Conservation (phyloP, 2,113 vertebrate genomes). For the Engystomops pustulosus region DNA sequence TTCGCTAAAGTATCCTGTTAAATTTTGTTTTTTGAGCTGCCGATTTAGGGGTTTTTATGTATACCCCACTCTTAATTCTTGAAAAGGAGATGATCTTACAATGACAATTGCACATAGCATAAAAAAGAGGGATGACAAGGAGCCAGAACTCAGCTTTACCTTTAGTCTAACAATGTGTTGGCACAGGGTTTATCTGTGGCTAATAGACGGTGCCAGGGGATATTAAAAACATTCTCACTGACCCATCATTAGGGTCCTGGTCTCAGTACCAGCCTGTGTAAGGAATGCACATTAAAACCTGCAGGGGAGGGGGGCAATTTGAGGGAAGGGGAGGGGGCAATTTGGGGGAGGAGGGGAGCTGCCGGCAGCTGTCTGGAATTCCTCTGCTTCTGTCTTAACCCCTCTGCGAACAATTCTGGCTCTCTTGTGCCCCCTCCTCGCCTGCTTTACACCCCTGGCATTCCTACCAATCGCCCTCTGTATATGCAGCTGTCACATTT, state of each 20-base stretch:
- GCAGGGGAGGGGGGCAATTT: conserved; percentile 12
- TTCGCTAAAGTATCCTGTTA: too few relatives aligned
- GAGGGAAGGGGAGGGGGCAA: neutral
- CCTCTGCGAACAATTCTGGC: neutral
- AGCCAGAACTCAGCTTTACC: neutral
- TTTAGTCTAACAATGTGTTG: neutral
- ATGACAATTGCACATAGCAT: too few relatives aligned
- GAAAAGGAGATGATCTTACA: too few relatives aligned
- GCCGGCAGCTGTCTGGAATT: conserved; percentile 59
- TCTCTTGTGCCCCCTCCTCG: neutral
- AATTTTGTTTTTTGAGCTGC: too few relatives aligned
- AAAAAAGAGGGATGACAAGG: too few relatives aligned
- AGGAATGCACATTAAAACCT: conserved; percentile 37
- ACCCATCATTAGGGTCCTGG: neutral
- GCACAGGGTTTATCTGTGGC: neutral
- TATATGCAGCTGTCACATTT: neutral
- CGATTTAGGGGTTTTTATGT: too few relatives aligned
- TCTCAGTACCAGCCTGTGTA: conserved; percentile 25
- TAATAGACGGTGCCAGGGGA: neutral
- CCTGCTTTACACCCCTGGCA: conserved; percentile 28
- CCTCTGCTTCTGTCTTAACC: conserved; percentile 52
- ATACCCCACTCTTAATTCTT: too few relatives aligned
- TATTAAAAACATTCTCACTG: neutral
- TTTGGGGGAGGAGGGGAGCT: neutral
- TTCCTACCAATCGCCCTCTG: conserved; percentile 48